These are phyloP conservation scores for Cirrhinus mrigala DNA, from an alignment of 2,797 vertebrate species.

Conservation along the genomic window DNA sequence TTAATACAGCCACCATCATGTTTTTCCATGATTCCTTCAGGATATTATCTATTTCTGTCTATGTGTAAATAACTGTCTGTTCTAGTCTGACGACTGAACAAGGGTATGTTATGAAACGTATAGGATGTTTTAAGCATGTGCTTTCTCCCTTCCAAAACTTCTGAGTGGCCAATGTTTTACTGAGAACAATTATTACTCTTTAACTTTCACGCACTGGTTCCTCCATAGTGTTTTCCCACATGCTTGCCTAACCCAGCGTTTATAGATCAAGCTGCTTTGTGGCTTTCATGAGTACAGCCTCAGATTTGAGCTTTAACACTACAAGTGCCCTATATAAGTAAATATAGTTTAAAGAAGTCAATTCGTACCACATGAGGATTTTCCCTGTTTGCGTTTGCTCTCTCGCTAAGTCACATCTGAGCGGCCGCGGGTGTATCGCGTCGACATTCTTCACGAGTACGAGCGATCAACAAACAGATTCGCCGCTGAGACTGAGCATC, in stretches of 20 bases:
- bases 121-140: not conserved
- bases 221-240: not conserved
- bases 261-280: not conserved
- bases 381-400: slow-evolving; percentile 6
- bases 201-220: not conserved
- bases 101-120: not conserved
- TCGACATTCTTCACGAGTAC: slow-evolving; percentile 9
- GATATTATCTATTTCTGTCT: not conserved
- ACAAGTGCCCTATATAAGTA: not conserved
- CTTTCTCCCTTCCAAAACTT: not conserved
- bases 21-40: not conserved
- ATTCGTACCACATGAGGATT: slow-evolving; percentile 27
- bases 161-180: not conserved
- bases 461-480: slow-evolving; percentile 39
- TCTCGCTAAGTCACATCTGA: not conserved
- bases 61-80: not conserved
- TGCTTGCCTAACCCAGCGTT: not conserved
- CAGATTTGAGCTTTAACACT: slow-evolving; percentile 1
- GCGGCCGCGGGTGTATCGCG: not conserved
- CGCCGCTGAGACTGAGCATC: slow-evolving; percentile 22
- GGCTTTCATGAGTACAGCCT: not conserved
- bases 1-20: not conserved
- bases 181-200: not conserved
- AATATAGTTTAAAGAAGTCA: not conserved
- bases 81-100: not conserved